These are phyloP conservation scores for Melanotaenia boesemani DNA, from an alignment of 2,797 vertebrate genomes.

Conservation along the genomic window DNA sequence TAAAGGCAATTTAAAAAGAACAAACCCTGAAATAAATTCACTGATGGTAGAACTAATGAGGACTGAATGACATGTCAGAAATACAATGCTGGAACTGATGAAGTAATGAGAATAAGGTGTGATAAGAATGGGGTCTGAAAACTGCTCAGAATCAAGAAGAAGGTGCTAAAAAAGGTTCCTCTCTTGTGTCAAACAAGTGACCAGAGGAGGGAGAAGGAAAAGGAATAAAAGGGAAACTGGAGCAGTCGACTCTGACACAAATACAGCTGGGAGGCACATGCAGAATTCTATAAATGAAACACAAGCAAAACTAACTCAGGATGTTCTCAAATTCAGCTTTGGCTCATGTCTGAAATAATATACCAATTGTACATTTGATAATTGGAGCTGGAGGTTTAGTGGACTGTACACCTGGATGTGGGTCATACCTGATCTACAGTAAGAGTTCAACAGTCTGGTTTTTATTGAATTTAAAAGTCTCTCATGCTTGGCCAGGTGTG, in stretches of 20 bases:
- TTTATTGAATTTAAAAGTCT: conserved; percentile 35
- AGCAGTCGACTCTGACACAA: neutral
- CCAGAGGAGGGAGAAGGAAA: neutral
- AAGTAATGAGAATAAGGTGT: conserved; percentile 1
- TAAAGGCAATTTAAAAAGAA: neutral
- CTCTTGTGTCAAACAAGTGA: neutral
- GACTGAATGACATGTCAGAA: neutral
- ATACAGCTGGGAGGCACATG: neutral
- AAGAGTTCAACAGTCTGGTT: too few relatives aligned
- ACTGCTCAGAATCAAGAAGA: conserved; percentile 1
- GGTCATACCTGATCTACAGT: conserved; percentile 3
- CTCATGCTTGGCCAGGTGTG: conserved; percentile 9
- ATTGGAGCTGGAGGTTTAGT: neutral
- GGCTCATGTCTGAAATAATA: conserved; percentile 11
- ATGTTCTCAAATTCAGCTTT: neutral
- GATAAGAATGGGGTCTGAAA: conserved; percentile 4
- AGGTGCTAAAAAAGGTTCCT: conserved; percentile 1
- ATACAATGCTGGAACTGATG: neutral
- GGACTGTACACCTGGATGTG: neutral
- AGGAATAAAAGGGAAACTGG: neutral
- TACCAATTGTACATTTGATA: conserved; percentile 7
- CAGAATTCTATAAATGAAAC: neutral
- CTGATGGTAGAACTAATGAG: neutral
- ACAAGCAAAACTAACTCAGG: neutral
- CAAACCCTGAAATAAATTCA: neutral